A percentile compares a stretch with the other conserved stretches of the same genome.
phyloP scores from a whole-genome alignment of 2,888 invertebrate species.

The Loripinus fragilis region DNA sequence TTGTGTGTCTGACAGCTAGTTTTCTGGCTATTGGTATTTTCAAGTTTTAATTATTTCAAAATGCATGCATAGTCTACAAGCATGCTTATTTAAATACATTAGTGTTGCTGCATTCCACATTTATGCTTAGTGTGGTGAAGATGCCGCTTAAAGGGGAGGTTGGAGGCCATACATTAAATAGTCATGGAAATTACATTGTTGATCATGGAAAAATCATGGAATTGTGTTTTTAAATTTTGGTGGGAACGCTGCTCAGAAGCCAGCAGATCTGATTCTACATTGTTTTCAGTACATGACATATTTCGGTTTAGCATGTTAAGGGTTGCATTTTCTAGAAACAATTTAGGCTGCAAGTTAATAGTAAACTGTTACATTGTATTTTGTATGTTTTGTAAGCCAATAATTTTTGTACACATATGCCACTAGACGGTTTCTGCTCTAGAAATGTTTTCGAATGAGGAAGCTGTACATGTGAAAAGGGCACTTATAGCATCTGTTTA shows the following conservation, averaged over 20 bases:
- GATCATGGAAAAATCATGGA: neutral
- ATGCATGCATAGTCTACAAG: too few relatives aligned
- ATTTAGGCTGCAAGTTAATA: too few relatives aligned
- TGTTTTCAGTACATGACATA: neutral
- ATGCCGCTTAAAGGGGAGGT: neutral
- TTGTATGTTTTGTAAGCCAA: constrained; percentile 2
- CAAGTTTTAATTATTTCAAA: too few relatives aligned
- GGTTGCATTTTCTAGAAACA: too few relatives aligned
- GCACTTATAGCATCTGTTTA: too few relatives aligned
- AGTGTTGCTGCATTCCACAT: too few relatives aligned
- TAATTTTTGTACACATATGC: neutral
- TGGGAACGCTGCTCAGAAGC: neutral
- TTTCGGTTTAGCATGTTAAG: too few relatives aligned
- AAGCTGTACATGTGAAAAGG: too few relatives aligned
- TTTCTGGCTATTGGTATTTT: too few relatives aligned
- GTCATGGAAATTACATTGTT: neutral
- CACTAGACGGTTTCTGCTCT: neutral
- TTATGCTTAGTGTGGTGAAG: too few relatives aligned
- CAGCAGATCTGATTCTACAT: neutral
- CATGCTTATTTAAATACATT: too few relatives aligned
- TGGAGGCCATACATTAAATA: neutral
- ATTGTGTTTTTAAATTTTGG: neutral
- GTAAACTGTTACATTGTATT: neutral
- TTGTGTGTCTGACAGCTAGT: too few relatives aligned
- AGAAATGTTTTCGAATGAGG: neutral